Evolutionary conservation across 1,140 invertebrate genomes (phyloP), one percentile per base, ranked within the genome.

Genomic region (Diabrotica virgifera): DNA sequence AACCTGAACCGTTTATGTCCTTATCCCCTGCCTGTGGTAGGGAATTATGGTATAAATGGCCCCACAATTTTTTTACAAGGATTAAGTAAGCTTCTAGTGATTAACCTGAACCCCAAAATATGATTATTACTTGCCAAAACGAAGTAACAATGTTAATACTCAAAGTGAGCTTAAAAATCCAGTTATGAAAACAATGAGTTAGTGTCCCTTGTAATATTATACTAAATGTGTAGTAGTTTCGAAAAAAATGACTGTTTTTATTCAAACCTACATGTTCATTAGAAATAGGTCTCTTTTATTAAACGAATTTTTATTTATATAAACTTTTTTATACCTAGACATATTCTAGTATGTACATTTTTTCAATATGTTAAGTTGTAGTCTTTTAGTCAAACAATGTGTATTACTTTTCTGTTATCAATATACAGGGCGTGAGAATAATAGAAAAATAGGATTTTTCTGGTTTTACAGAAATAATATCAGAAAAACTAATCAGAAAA

Each of bases 401-500:
- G 35, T 36, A 60, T 60, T 52, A 62, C 52, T 54, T 51, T 62
- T 46, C 60, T 54, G 53, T 37, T 11, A 38, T 52, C 60, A 53
- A 59, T 54, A 62, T 62, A 54, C 51, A 54, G 46, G 60, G 51
- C 37, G 60, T 53, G 7, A 14, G 52, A 60, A 13, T 9, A 51
- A 12, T 9, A 50, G 24, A 36, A 10, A 52, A 51, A 35, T 52
- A 37, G 52, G 10, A 14, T 55, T 53, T 11, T 62, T 62, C 60
- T 62, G 52, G 60, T 62, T 62, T 53, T 54, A 62, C 52, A 54
- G 60, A 62, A 62, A 36, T 57, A 37, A 57, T 5, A 37, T 24
- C 53, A 55, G 37, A 36, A 57, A 37, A 36, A 50, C 24, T 52
- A 60, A 14, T 9, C 24, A 35, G 50, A 7, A 51, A 10, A 9